Conservation (phyloP, 2,113 vertebrate genomes). For the Ctenomys sociabilis region DNA sequence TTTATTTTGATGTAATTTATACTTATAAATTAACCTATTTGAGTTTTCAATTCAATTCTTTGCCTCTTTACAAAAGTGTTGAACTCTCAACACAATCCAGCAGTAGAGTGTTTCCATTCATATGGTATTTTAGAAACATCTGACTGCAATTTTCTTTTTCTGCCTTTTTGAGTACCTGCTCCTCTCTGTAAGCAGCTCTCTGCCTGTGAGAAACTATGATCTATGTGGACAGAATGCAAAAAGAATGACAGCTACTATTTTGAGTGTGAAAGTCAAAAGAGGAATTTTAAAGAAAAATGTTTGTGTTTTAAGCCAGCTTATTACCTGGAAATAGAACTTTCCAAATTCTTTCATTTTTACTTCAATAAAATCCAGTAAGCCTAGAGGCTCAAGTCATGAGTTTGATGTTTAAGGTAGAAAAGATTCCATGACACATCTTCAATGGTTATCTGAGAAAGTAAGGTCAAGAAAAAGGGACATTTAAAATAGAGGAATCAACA, state of each 20-base stretch:
- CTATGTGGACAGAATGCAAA: not conserved
- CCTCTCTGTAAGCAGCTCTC: not conserved
- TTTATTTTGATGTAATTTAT: not conserved
- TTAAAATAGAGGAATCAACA: not conserved
- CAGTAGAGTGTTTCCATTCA: not conserved
- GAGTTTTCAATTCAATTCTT: slow-evolving; percentile 23
- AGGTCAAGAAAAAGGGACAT: not conserved
- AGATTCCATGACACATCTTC: not conserved
- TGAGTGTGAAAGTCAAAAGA: not conserved
- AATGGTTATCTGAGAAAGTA: not conserved
- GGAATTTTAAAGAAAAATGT: slow-evolving; percentile 29
- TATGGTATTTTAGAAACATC: not conserved
- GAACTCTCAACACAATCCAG: not conserved
- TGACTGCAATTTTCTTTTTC: not conserved
- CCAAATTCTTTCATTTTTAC: slow-evolving; percentile 34
- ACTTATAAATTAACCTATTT: not conserved
- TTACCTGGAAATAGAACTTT: slow-evolving; percentile 5
- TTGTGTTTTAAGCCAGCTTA: not conserved
- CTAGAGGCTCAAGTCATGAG: not conserved
- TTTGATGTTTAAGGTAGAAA: not conserved
- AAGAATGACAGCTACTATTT: not conserved
- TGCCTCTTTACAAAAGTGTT: not conserved
- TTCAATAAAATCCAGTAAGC: not conserved
- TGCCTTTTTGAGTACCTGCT: not conserved
- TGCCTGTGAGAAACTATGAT: not conserved